Evolutionary conservation across 2,113 vertebrate species (phyloP).

Genomic region (Galbula dea): DNA sequence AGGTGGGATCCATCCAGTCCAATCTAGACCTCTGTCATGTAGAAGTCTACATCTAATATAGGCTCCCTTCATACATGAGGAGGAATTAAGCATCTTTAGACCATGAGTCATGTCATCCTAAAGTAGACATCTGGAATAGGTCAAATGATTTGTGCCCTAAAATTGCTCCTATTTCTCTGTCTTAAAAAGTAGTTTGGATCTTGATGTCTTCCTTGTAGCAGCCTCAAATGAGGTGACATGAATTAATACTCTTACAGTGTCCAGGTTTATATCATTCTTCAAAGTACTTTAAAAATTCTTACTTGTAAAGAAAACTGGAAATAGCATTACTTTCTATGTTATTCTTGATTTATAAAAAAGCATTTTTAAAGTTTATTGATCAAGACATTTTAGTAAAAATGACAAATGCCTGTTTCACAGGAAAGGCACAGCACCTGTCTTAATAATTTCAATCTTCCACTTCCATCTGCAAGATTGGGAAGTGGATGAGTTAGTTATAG

Average conservation of each 20-base stretch:
- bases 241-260: neutral
- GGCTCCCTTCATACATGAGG: neutral
- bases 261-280: neutral
- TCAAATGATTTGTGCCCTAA: conserved; percentile 46
- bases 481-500: neutral
- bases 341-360: neutral
- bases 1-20: conserved; percentile 28
- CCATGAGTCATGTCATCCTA: conserved; percentile 43
- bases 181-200: neutral
- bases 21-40: conserved; percentile 3
- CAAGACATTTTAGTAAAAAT: neutral
- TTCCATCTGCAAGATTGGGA: neutral
- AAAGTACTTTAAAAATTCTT: neutral
- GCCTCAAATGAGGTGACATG: neutral
- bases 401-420: neutral
- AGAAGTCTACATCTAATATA: conserved; percentile 50
- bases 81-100: conserved; percentile 52
- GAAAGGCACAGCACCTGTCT: neutral
- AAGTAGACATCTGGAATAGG: conserved; percentile 37
- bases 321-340: neutral
- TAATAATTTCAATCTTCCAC: neutral
- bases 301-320: neutral
- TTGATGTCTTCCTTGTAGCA: neutral
- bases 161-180: conserved; percentile 20
- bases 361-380: neutral